A percentile compares a stretch with the other conserved stretches of the same genome.
Evolutionary conservation across 2,888 invertebrate species (phyloP).

Genomic region (Rugalucina vietnamica): DNA sequence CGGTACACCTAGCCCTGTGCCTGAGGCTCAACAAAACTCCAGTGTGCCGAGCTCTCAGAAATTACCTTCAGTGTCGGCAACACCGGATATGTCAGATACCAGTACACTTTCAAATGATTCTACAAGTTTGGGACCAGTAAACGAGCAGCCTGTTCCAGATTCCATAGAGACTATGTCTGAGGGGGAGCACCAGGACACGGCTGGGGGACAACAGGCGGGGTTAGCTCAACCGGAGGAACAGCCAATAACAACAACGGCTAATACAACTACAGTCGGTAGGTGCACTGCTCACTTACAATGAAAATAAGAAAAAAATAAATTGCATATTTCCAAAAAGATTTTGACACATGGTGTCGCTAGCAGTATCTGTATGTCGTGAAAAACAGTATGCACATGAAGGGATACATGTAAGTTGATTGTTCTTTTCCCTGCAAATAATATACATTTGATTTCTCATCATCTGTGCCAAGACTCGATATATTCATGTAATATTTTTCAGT

Average conservation of each 20-base stretch:
- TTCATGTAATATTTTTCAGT: too few relatives aligned
- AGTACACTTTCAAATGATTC: slow-evolving; percentile 60
- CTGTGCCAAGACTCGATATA: too few relatives aligned
- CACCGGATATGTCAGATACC: slow-evolving; percentile 55
- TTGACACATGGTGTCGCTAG: too few relatives aligned
- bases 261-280: slow-evolving; percentile 56
- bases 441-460: too few relatives aligned
- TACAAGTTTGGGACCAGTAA: slow-evolving; percentile 60
- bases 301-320: too few relatives aligned
- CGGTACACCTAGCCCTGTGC: slow-evolving; percentile 49
- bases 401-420: too few relatives aligned
- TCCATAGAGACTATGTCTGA: slow-evolving; percentile 17
- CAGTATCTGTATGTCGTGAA: too few relatives aligned
- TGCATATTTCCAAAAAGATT: too few relatives aligned
- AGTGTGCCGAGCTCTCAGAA: slow-evolving; percentile 46
- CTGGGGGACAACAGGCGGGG: background rate
- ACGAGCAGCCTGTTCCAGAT: background rate
- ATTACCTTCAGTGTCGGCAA: slow-evolving; percentile 49
- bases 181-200: background rate
- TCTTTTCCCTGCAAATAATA: too few relatives aligned
- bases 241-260: slow-evolving; percentile 58
- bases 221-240: slow-evolving; percentile 37
- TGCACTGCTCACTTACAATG: too few relatives aligned
- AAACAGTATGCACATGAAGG: too few relatives aligned
- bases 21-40: slow-evolving; percentile 13